Evolutionary conservation across 2,797 vertebrate species (phyloP).

Genomic region (Crax fasciolata): DNA sequence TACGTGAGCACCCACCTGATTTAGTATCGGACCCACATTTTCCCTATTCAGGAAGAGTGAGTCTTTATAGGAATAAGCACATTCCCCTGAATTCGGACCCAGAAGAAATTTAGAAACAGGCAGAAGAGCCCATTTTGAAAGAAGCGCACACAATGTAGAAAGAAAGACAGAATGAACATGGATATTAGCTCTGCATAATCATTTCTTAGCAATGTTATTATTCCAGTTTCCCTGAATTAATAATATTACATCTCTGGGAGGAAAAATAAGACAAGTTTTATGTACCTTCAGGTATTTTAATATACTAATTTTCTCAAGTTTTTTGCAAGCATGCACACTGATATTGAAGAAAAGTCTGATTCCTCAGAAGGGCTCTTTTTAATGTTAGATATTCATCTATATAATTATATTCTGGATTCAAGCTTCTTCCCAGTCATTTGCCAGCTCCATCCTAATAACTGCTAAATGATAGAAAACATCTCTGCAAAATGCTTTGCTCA

Average conservation of each 20-base stretch:
- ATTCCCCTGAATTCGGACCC: background rate
- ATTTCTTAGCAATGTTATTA: background rate
- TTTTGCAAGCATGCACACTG: background rate
- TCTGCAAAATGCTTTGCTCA: background rate
- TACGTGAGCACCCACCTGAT: too few relatives aligned
- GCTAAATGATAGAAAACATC: background rate
- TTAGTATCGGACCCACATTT: too few relatives aligned
- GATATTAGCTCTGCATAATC: background rate
- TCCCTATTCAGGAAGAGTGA: too few relatives aligned
- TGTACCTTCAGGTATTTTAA: background rate
- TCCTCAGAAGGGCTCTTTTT: constrained; percentile 7
- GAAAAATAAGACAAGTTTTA: background rate
- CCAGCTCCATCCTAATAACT: background rate
- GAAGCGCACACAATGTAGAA: background rate
- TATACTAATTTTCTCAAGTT: background rate
- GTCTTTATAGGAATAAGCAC: background rate
- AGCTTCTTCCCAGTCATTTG: background rate
- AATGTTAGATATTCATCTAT: background rate
- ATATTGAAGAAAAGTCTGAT: background rate
- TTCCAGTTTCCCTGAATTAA: background rate
- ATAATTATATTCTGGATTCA: background rate
- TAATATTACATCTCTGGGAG: background rate
- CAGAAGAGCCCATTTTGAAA: background rate
- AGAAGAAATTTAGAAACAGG: background rate
- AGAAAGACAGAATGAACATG: background rate